Evolutionary conservation across 2,888 invertebrate species (phyloP), one percentile per base, ranked within the genome.

Genomic region (Ptychoptera contaminata): DNA sequence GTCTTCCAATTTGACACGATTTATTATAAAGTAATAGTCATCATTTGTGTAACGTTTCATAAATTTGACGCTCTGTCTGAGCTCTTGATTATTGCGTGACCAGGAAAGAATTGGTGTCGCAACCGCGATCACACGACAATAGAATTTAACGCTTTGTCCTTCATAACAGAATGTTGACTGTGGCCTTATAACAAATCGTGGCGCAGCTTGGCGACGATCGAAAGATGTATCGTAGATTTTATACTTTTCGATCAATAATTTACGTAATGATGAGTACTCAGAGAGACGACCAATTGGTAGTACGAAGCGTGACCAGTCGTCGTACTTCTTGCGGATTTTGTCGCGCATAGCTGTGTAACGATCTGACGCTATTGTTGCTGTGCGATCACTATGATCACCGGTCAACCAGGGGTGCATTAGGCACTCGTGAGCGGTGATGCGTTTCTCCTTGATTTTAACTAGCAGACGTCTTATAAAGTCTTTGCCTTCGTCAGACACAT

Each of bases 371-470:
- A 98, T 94, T 50, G 74, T 73, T 50, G 77, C 73, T 0, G 82
- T 86, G 57, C 82, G 72, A 2, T 70, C 72, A 36, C 80, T 79
- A 50, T 84, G 83, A 60, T 87, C 88, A 37, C 91, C 91, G 44
- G 83, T 83, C 54, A 99, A 69, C 98, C 98, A 99, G 37, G 86
- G 72, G 71, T 99, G 98, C 46, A 90, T 68, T 34, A 99, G 67
- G 59, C 96, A 93, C 68, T 98, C 97, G 70, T 97, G 94, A 0
- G 97, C 93, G 1, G 93, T 98, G 86, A 99, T 81, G 58, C 98
- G 85, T 65, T 93, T 90, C 84, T 92, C 91, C 69, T 94, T 96
- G 63, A 84, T 91, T 64, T 87, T 84, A 48, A 93, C 70, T 11
- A 99, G 75, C 48, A 99, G 74, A 59, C 87, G 77, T 53, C 83